A percentile compares a stretch with the other conserved stretches of the same genome.
Conservation (phyloP, 2,797 vertebrate species). For the Dipus sagitta region DNA sequence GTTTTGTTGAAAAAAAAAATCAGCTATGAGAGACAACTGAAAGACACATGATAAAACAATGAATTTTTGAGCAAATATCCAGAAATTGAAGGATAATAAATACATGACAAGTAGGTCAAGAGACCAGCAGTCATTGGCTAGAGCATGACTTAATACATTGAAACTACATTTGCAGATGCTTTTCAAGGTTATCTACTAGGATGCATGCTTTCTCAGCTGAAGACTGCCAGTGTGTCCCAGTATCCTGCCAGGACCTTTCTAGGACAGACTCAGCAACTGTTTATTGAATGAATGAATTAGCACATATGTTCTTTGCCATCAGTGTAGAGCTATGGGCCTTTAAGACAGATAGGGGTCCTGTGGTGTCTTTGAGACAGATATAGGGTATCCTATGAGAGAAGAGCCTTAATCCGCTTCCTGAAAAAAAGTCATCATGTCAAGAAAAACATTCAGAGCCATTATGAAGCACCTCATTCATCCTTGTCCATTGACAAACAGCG, state of each 20-base stretch:
- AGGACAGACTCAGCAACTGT: not conserved
- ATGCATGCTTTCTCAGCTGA: not conserved
- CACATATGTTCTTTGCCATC: not conserved
- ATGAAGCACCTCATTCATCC: not conserved
- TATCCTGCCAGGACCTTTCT: not conserved
- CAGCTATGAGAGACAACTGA: not conserved
- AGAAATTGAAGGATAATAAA: not conserved
- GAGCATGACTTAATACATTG: not conserved
- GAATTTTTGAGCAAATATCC: not conserved
- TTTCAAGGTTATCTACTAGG: not conserved
- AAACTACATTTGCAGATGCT: not conserved
- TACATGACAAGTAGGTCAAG: not conserved
- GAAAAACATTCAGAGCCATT: not conserved
- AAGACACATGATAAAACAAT: not conserved
- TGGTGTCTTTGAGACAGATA: not conserved
- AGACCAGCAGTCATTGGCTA: not conserved
- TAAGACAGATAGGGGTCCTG: not conserved
- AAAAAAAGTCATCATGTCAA: not conserved
- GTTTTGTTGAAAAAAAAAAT: not conserved
- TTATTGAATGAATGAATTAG: not conserved
- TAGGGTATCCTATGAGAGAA: not conserved
- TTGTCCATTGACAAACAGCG: not conserved
- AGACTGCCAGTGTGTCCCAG: not conserved
- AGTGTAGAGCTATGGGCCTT: not conserved
- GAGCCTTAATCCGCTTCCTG: not conserved